Percentiles rank a stretch among this genome's conserved stretches.
These are phyloP conservation scores for Perdita meconis DNA, from an alignment of 2,888 invertebrate species.

Conservation along the genomic window DNA sequence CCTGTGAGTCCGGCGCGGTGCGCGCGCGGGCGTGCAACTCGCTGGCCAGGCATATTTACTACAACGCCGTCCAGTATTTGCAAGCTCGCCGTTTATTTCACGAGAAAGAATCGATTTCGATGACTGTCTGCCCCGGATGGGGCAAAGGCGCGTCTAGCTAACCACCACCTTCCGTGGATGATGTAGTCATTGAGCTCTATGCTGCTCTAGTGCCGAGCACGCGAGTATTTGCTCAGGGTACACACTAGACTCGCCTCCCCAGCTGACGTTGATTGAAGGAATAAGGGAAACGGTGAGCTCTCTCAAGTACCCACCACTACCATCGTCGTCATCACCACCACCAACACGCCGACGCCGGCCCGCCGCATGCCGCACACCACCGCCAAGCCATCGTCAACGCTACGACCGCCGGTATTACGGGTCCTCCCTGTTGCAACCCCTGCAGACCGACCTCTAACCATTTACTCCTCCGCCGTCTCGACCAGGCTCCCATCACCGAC, in stretches of 20 bases:
- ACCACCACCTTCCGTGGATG: constrained; percentile 78
- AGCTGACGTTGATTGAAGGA: constrained; percentile 84
- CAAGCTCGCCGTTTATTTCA: constrained; percentile 59
- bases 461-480: constrained; percentile 69
- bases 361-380: constrained; percentile 20
- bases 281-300: constrained; percentile 83
- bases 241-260: constrained; percentile 83
- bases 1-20: no score
- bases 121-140: constrained; percentile 71
- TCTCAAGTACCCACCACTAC: constrained; percentile 76
- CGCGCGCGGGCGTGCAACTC: no score
- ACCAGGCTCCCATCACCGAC: constrained; percentile 62
- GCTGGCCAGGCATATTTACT: constrained; percentile 55
- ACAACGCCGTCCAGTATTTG: constrained; percentile 55
- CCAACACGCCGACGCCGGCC: constrained; percentile 27
- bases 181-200: constrained; percentile 83
- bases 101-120: constrained; percentile 72
- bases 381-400: constrained; percentile 47
- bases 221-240: constrained; percentile 83
- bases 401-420: constrained; percentile 62
- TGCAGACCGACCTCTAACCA: constrained; percentile 72
- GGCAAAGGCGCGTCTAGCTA: constrained; percentile 75
- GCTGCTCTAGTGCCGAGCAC: constrained; percentile 79
- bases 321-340: constrained; percentile 52
- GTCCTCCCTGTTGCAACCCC: constrained; percentile 70